These are phyloP conservation scores for Diachasmimorpha longicaudata DNA, from an alignment of 1,140 invertebrate species.

Conservation along the genomic window DNA sequence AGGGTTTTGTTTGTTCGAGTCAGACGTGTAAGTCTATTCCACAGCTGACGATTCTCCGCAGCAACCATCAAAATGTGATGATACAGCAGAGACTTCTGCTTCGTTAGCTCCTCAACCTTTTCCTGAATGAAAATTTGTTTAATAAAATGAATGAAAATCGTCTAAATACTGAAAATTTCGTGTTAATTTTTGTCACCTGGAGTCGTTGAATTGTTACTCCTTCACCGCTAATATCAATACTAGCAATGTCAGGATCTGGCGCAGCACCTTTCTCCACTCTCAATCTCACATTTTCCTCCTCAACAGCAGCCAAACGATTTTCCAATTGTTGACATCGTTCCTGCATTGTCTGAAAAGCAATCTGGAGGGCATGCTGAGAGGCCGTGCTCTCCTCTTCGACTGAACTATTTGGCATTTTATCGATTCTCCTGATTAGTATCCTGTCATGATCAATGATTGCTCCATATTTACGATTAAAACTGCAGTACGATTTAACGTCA, in stretches of 20 bases:
- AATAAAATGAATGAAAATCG: background rate
- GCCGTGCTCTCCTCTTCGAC: conserved; percentile 27
- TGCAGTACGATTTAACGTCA: no score
- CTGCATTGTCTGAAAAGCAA: conserved; percentile 79
- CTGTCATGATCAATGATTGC: no score
- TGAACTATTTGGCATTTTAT: background rate
- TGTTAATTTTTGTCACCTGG: conserved; percentile 30
- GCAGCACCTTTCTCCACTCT: conserved; percentile 63
- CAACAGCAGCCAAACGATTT: conserved; percentile 69
- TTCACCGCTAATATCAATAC: conserved; percentile 30
- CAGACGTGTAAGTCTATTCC: conserved; percentile 73
- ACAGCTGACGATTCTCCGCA: conserved; percentile 78
- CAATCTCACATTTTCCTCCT: conserved; percentile 76
- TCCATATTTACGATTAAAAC: no score
- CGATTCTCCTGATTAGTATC: no score
- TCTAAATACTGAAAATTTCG: background rate
- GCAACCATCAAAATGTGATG: conserved; percentile 81
- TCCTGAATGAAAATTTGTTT: conserved; percentile 51
- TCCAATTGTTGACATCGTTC: conserved; percentile 79
- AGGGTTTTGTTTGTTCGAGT: conserved; percentile 66
- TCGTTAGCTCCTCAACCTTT: conserved; percentile 71
- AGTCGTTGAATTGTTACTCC: conserved; percentile 29
- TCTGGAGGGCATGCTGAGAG: conserved; percentile 70
- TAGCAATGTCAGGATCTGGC: conserved; percentile 21
- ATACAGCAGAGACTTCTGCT: conserved; percentile 76